Evolutionary conservation across 2,888 invertebrate genomes (phyloP), one percentile per base, ranked within the genome.

Genomic region (Nomada hirtipes): DNA sequence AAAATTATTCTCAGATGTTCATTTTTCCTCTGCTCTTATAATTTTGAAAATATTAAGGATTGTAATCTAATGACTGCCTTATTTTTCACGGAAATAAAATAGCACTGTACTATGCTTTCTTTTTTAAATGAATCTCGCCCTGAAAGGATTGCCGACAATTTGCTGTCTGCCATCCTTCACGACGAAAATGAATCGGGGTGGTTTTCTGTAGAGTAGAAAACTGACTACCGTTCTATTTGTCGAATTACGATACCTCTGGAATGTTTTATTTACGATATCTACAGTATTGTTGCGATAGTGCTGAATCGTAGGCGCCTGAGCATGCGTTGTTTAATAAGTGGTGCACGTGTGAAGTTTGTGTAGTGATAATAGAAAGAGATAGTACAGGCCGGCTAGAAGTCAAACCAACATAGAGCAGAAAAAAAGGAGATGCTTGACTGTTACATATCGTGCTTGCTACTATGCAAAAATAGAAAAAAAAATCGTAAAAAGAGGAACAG

Each of bases 341-440:
- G 60, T 77, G 76, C 65, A 26, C 59, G 80, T 86, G 83, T 68
- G 23, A 81, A 64, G 52, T 11, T 65, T 11, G 84, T 85, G 71
- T 83, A 50, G 78, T 85, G 73, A 65, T 65, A 70, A 67, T 80
- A 50, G 42, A 79, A 65, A 76, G 15, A 75, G 42, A 84, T 53
- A 76, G 50, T 67, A 72, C 64, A 85, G 78, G 83, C 81, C 72
- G 79, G 80, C 73, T 73, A 79, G 91, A 91, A 91, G 91, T 91
- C 91, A 91, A 91, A 91, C 91, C 91, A 91, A 90, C 90, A 86
- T 89, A 82, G 88, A 84, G 90, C 86, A 87, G 83, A 85, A 87
- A 86, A 67, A 36, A 53, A 65, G 26, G 13, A 76, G 73, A 76
- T 71, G 73, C 70, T 86, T 81, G 60, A 76, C 78, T 83, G 79